phyloP scores from a whole-genome alignment of 2,888 invertebrate species.

The Aspidapion aeneum region DNA sequence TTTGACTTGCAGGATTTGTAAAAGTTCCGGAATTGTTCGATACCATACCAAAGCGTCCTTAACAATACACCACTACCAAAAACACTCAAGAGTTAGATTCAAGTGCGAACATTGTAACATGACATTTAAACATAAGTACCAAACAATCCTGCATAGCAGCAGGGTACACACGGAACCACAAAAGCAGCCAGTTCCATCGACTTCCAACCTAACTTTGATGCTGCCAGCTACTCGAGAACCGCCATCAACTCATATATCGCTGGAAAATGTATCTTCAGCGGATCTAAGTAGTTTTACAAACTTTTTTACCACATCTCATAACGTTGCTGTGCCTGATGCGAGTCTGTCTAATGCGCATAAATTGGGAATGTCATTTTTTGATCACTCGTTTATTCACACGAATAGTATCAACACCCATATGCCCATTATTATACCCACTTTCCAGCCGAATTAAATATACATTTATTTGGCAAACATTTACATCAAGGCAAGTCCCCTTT shows the following conservation, averaged over 20 bases:
- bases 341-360: conserved; percentile 45
- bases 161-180: conserved; percentile 43
- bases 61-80: conserved; percentile 52
- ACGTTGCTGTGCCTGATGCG: conserved; percentile 44
- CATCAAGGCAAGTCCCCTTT: no score
- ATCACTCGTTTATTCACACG: conserved; percentile 46
- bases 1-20: conserved; percentile 43
- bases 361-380: conserved; percentile 47
- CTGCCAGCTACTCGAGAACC: conserved; percentile 24
- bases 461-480: no score
- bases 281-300: conserved; percentile 34
- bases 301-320: conserved; percentile 40
- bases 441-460: conserved; percentile 42
- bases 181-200: conserved; percentile 23
- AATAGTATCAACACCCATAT: conserved; percentile 45
- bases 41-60: conserved; percentile 50
- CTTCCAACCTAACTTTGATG: conserved; percentile 21
- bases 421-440: conserved; percentile 48
- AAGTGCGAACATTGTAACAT: conserved; percentile 51
- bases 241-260: conserved; percentile 38
- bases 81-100: conserved; percentile 47
- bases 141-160: conserved; percentile 50
- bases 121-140: conserved; percentile 50
- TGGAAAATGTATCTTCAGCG: conserved; percentile 35
- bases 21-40: conserved; percentile 43